A percentile compares a stretch with the other conserved stretches of the same genome.
Conservation (phyloP, 2,797 vertebrate genomes). For the Ambastaia sidthimunki region DNA sequence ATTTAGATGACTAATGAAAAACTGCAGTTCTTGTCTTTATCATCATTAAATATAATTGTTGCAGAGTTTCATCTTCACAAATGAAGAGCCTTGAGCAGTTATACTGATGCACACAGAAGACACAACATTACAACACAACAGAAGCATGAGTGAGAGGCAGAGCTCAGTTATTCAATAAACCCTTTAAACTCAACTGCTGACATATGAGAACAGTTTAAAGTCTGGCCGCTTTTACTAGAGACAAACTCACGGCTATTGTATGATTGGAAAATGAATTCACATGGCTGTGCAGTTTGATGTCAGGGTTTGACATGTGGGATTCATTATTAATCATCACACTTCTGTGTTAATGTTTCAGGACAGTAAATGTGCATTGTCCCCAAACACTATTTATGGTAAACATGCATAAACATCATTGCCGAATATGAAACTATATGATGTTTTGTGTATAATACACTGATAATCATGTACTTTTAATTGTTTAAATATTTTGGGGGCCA, state of each 20-base stretch:
- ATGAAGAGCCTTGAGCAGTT: not conserved
- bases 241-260: not conserved
- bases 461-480: too few relatives aligned
- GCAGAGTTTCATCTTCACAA: slow-evolving; percentile 5
- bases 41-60: slow-evolving; percentile 20
- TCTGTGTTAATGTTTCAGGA: too few relatives aligned
- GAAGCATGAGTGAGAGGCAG: not conserved
- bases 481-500: too few relatives aligned
- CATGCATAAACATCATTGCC: too few relatives aligned
- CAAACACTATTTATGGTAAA: too few relatives aligned
- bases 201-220: too few relatives aligned
- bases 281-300: too few relatives aligned
- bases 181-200: not conserved
- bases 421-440: too few relatives aligned
- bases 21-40: not conserved
- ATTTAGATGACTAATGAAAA: not conserved
- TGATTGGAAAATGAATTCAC: not conserved
- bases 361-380: too few relatives aligned
- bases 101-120: slow-evolving; percentile 26
- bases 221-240: not conserved
- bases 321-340: too few relatives aligned
- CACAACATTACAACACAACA: slow-evolving; percentile 23
- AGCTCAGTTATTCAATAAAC: slow-evolving; percentile 7
- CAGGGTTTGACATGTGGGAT: too few relatives aligned
- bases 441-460: too few relatives aligned